phyloP scores from a whole-genome alignment of 2,888 invertebrate genomes.

The Meghimatium bilineatum region DNA sequence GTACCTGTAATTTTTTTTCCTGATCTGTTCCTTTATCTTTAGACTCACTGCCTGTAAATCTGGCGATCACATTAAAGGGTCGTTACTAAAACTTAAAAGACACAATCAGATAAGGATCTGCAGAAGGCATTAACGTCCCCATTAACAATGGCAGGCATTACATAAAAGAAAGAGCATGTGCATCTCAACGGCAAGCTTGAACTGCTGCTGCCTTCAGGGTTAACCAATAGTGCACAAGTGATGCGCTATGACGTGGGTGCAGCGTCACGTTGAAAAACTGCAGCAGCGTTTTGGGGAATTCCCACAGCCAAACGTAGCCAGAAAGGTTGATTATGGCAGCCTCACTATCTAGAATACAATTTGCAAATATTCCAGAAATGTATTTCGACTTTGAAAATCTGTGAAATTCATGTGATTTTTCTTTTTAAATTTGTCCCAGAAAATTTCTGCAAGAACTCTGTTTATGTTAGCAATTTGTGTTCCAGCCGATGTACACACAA shows the following conservation, averaged over 20 bases:
- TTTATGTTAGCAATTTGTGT: neutral
- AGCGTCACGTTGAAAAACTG: conserved; percentile 26
- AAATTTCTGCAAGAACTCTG: neutral
- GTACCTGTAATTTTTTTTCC: conserved; percentile 44
- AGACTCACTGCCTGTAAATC: conserved; percentile 32
- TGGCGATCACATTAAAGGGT: conserved; percentile 9
- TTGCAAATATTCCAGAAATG: neutral
- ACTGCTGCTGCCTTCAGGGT: neutral
- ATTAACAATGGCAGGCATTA: neutral
- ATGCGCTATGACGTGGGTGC: conserved; percentile 33
- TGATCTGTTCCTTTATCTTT: conserved; percentile 39
- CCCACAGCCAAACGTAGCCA: neutral
- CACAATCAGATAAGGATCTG: neutral
- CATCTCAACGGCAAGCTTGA: conserved; percentile 34
- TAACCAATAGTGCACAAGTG: conserved; percentile 7
- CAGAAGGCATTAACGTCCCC: neutral
- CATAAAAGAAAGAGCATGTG: neutral
- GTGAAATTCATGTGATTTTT: neutral
- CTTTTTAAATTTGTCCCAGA: neutral
- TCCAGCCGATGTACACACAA: neutral
- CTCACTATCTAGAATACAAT: neutral
- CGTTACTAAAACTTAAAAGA: neutral
- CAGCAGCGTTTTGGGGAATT: conserved; percentile 21
- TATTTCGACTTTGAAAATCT: neutral
- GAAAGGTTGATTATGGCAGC: neutral